Evolutionary conservation across 2,113 vertebrate species (phyloP).

Genomic region (Silurus meridionalis): DNA sequence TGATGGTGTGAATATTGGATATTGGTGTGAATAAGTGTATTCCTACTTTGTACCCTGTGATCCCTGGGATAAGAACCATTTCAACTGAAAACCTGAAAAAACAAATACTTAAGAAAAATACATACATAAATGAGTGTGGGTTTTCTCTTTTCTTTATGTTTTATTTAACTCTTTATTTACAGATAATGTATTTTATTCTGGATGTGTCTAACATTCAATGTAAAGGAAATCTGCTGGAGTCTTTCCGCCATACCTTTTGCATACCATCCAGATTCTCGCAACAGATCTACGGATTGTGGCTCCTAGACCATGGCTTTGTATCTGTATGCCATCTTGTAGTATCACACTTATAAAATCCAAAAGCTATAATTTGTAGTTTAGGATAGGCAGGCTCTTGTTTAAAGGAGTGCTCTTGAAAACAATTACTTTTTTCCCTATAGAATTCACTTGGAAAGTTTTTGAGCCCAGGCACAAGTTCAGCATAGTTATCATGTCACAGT

Average conservation of each 20-base stretch:
- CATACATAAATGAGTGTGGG: not conserved
- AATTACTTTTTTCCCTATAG: constrained; percentile 41
- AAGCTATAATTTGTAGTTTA: not conserved
- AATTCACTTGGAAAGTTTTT: constrained; percentile 59
- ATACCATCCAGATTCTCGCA: constrained; percentile 58
- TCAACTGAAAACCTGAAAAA: not conserved
- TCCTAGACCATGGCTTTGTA: constrained; percentile 60
- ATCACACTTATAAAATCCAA: not conserved
- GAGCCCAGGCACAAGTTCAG: constrained; percentile 54
- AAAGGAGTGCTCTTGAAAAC: not conserved
- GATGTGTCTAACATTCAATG: constrained; percentile 62
- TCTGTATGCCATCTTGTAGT: constrained; percentile 41
- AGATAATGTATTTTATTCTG: constrained; percentile 69
- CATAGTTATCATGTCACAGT: constrained; percentile 58
- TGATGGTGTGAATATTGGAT: not conserved
- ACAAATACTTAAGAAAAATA: not conserved
- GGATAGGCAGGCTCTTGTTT: not conserved
- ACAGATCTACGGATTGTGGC: constrained; percentile 64
- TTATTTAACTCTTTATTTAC: constrained; percentile 52
- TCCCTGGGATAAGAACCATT: not conserved
- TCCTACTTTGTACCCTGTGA: not conserved
- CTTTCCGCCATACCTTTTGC: constrained; percentile 62
- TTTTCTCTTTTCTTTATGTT: not conserved
- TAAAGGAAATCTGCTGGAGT: constrained; percentile 61
- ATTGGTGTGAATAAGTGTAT: not conserved